Evolutionary conservation across 2,888 invertebrate genomes (phyloP).

Genomic region (Drosophila lutescens): DNA sequence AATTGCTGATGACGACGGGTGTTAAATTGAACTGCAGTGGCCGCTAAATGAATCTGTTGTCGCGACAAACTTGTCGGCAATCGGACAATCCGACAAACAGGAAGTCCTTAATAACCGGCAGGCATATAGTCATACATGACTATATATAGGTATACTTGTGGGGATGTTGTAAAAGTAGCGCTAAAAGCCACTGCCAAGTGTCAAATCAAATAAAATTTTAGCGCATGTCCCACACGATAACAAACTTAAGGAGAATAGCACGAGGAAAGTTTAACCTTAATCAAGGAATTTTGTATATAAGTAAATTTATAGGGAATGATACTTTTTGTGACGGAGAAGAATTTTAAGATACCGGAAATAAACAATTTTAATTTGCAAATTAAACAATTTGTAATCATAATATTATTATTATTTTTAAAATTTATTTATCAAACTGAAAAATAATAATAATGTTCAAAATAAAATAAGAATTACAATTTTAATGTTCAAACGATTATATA

Average conservation of each 20-base stretch:
- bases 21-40: slow-evolving; percentile 77
- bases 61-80: slow-evolving; percentile 72
- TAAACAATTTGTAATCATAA: too few relatives aligned
- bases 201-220: slow-evolving; percentile 74
- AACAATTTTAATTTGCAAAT: too few relatives aligned
- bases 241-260: neutral
- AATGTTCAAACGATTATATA: too few relatives aligned
- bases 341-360: too few relatives aligned
- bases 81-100: slow-evolving; percentile 57
- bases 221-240: slow-evolving; percentile 75
- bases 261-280: neutral
- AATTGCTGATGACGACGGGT: slow-evolving; percentile 19
- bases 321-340: too few relatives aligned
- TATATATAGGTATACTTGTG: slow-evolving; percentile 2
- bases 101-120: slow-evolving; percentile 79
- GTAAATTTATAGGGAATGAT: neutral
- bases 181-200: slow-evolving; percentile 64
- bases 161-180: slow-evolving; percentile 39
- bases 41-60: slow-evolving; percentile 78
- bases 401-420: too few relatives aligned
- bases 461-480: too few relatives aligned
- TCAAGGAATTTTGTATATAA: neutral
- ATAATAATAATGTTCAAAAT: too few relatives aligned
- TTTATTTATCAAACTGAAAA: too few relatives aligned
- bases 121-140: slow-evolving; percentile 19